Conservation (phyloP, 2,797 vertebrate genomes). For the Distichodus sexfasciatus region DNA sequence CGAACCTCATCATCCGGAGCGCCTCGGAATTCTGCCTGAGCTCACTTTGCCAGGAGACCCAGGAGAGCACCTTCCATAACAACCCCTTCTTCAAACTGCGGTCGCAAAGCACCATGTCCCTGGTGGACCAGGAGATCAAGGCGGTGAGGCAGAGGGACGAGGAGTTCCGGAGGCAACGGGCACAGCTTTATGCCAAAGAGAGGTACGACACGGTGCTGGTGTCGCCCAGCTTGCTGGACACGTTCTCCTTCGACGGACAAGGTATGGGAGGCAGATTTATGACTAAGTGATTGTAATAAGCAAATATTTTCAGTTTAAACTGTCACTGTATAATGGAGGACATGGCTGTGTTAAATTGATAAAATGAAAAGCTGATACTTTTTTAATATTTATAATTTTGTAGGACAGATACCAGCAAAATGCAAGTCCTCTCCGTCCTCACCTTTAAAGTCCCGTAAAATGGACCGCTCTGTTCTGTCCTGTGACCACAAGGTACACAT, state of each 20-base stretch:
- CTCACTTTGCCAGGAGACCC: constrained; percentile 65
- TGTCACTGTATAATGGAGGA: too few species aligned
- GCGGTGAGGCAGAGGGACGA: constrained; percentile 76
- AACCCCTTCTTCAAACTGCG: constrained; percentile 82
- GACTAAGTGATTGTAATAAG: neutral
- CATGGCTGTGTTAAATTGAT: neutral
- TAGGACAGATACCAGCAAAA: constrained; percentile 67
- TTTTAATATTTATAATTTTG: neutral
- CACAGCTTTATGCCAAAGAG: constrained; percentile 65
- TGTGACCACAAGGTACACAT: constrained; percentile 75
- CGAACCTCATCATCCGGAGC: constrained; percentile 77
- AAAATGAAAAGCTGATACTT: neutral
- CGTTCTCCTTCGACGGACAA: constrained; percentile 48
- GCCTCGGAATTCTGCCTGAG: constrained; percentile 76
- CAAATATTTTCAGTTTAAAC: neutral
- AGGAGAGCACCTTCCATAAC: constrained; percentile 75
- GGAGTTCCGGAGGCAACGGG: constrained; percentile 74
- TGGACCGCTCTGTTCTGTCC: constrained; percentile 73
- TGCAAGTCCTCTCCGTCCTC: constrained; percentile 81
- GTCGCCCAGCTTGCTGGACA: constrained; percentile 67
- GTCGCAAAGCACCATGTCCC: constrained; percentile 75
- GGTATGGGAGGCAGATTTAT: constrained; percentile 3
- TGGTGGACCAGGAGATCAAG: constrained; percentile 79
- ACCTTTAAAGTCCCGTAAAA: constrained; percentile 75
- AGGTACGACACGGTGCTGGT: constrained; percentile 57